These are phyloP conservation scores for Parauchenoglanis punctatus DNA, from an alignment of 2,797 vertebrate species.

Conservation along the genomic window DNA sequence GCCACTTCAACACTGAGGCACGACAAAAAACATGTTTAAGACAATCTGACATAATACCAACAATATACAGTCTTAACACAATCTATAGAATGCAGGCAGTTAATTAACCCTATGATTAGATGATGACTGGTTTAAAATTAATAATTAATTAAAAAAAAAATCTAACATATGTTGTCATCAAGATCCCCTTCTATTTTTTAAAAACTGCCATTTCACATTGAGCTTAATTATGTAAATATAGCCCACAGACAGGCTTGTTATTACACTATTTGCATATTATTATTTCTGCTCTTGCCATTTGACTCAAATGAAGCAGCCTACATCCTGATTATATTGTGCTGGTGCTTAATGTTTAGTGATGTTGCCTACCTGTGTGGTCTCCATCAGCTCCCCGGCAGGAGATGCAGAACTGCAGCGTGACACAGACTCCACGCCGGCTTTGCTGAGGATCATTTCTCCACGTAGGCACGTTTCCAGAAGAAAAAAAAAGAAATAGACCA, in stretches of 20 bases:
- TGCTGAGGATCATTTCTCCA: constrained; percentile 79
- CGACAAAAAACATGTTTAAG: constrained; percentile 4
- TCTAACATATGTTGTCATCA: not conserved
- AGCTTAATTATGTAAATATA: not conserved
- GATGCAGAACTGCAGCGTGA: constrained; percentile 89
- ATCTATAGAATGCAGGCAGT: not conserved
- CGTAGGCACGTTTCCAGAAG: constrained; percentile 14
- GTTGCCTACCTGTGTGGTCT: constrained; percentile 81
- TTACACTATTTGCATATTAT: too few relatives aligned
- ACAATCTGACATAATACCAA: not conserved
- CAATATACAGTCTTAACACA: not conserved
- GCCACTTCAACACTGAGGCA: constrained; percentile 64
- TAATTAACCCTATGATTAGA: not conserved
- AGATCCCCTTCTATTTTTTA: not conserved
- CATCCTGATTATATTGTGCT: constrained; percentile 1
- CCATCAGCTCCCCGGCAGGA: constrained; percentile 83
- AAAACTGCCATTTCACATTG: not conserved
- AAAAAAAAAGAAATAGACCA: constrained; percentile 43
- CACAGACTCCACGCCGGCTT: constrained; percentile 83
- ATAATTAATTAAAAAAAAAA: not conserved
- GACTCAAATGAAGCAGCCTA: not conserved
- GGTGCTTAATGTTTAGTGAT: constrained; percentile 10
- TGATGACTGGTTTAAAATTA: not conserved
- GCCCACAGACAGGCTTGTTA: not conserved
- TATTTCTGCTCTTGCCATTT: not conserved